phyloP scores from a whole-genome alignment of 2,113 vertebrate genomes.

The Eolophus roseicapilla region DNA sequence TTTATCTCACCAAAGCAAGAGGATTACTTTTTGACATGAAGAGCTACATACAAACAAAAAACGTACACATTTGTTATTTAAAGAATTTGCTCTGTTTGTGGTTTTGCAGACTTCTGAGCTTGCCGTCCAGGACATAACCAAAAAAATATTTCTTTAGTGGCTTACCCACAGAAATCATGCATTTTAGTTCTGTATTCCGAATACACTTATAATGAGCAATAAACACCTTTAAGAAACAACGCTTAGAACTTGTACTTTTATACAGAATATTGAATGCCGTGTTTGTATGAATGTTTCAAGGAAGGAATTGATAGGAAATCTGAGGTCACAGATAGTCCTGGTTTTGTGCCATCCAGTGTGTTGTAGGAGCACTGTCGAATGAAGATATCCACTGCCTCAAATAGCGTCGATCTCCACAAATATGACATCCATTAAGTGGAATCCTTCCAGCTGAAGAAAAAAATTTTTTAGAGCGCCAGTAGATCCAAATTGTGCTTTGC shows the following conservation, averaged over 20 bases:
- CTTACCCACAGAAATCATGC: not conserved
- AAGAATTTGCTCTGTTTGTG: constrained; percentile 21
- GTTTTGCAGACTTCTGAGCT: not conserved
- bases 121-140: not conserved
- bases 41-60: not conserved
- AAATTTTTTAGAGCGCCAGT: not conserved
- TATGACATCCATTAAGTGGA: not conserved
- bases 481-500: not conserved
- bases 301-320: not conserved
- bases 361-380: not conserved
- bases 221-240: not conserved
- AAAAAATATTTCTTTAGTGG: not conserved
- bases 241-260: not conserved
- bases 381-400: not conserved
- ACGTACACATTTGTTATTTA: not conserved
- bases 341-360: not conserved
- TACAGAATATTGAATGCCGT: fast-evolving
- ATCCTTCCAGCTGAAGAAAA: not conserved
- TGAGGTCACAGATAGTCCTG: not conserved
- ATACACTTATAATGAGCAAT: not conserved
- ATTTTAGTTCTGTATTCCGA: not conserved
- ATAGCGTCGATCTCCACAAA: not conserved
- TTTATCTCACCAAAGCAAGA: not conserved
- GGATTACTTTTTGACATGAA: constrained; percentile 6
- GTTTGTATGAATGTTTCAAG: not conserved